phyloP scores from a whole-genome alignment of 2,797 vertebrate species.

The Diceros bicornis region DNA sequence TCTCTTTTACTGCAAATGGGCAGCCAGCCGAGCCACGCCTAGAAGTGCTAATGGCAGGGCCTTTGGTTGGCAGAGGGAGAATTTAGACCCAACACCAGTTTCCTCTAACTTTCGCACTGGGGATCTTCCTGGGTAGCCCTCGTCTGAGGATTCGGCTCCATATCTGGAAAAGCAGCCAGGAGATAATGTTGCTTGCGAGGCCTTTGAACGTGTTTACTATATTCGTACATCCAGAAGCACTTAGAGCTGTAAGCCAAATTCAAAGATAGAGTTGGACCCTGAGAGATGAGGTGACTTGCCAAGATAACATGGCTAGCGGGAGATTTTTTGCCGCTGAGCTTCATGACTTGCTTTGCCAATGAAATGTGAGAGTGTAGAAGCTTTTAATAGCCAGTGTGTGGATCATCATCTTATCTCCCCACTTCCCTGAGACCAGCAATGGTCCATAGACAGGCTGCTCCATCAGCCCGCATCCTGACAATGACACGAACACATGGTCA shows the following conservation, averaged over 20 bases:
- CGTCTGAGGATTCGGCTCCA: neutral
- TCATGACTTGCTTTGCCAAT: constrained; percentile 14
- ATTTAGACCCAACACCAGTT: neutral
- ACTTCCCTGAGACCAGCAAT: neutral
- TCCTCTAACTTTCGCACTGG: neutral
- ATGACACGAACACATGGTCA: neutral
- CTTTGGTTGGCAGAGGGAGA: neutral
- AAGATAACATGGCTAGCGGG: neutral
- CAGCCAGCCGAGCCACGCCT: neutral
- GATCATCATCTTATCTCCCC: neutral
- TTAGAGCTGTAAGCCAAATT: neutral
- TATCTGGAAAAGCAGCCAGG: neutral
- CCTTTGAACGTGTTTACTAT: neutral
- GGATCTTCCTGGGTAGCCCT: neutral
- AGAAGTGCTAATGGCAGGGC: neutral
- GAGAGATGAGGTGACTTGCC: neutral
- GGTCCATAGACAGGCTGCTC: neutral
- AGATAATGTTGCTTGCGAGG: neutral
- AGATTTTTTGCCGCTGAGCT: neutral
- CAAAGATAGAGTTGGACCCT: neutral
- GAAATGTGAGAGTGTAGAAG: neutral
- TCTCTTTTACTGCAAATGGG: neutral
- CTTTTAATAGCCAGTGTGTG: neutral
- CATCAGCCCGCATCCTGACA: neutral
- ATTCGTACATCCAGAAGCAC: neutral